A percentile compares a stretch with the other conserved stretches of the same genome.
Conservation (phyloP, 2,113 vertebrate genomes). For the Columba livia region DNA sequence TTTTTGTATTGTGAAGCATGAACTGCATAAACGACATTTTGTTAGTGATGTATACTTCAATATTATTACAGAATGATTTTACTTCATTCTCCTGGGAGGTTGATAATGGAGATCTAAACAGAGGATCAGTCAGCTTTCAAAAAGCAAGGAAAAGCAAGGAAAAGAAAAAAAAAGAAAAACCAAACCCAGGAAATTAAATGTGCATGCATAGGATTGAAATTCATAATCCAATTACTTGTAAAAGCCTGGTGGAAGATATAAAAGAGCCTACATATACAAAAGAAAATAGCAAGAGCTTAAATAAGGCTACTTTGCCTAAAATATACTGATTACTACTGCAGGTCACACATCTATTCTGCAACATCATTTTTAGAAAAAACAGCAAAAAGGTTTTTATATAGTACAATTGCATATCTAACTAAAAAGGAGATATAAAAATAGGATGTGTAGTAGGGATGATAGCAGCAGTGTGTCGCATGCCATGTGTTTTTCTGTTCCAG, state of each 20-base stretch:
- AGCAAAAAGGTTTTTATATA: not conserved
- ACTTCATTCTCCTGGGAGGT: not conserved
- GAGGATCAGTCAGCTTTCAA: not conserved
- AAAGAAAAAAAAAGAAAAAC: not conserved
- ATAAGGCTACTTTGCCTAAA: not conserved
- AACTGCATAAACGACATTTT: not conserved
- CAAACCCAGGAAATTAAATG: not conserved
- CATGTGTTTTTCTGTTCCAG: not conserved
- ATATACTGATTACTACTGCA: not conserved
- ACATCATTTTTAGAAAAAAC: not conserved
- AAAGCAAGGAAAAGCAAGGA: not conserved
- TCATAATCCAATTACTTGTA: slow-evolving; percentile 31
- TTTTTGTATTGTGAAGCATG: slow-evolving; percentile 36
- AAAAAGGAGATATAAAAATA: not conserved
- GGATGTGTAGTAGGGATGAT: not conserved
- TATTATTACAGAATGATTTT: slow-evolving; percentile 7
- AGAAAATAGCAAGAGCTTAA: slow-evolving; percentile 4
- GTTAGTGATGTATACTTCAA: slow-evolving; percentile 1
- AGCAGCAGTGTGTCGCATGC: not conserved
- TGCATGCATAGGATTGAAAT: not conserved
- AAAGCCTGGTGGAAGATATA: not conserved
- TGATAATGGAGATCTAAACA: not conserved
- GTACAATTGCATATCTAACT: not conserved
- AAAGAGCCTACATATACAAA: slow-evolving; percentile 12
- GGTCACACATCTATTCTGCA: not conserved